Evolutionary conservation across 37 sponge, comb jelly and placozoan species (phyloP), one percentile per base, ranked within the genome.

Genomic region (Axinella damicornis): DNA sequence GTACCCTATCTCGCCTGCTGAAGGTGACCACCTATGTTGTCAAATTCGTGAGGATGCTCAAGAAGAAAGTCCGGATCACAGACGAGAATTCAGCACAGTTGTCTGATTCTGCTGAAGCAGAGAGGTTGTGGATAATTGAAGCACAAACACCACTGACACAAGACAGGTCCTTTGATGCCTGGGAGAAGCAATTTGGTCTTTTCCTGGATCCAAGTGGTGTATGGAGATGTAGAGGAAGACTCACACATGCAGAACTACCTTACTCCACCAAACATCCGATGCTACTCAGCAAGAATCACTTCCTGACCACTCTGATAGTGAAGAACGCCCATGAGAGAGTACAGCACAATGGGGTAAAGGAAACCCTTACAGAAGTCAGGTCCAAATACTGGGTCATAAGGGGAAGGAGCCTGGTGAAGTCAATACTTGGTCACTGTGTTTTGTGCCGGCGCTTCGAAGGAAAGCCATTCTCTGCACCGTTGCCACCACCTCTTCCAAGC

Each of bases 171-270:
- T 74, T 83, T 22, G 59, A 60, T 2, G n/a, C 22, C 12, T 73
- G 75, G 75, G 61, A 59, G 53, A 62, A 21, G 32, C 84, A 83
- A 75, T 62, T 83, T 22, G 33, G 53, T 38, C 75, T 83, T 33
- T 81, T 60, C 32, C 38, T 40, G 36, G 84, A 83, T 40, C 40
- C 20, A 73, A 75, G 18, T 28, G 54, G 24, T 27, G 17, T 74
- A 16, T 74, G 74, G 84, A 57, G 84, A 54, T 83, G 84, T 73
- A 74, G 84, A 0, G 84, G 84, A 25, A 57, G 84, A 37, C 40
- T 83, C 1, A 28, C 31, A 36, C 33, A 73, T 62, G 75, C 75
- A 14, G 38, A 53, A 22, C 19, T 83, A 5, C 27, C 75, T 15
- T 35, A 15, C 24, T 25, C 52, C 14, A 83, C 84, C 33, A 73